phyloP scores from a whole-genome alignment of 2,797 vertebrate genomes.

The Centropyge bicolor region DNA sequence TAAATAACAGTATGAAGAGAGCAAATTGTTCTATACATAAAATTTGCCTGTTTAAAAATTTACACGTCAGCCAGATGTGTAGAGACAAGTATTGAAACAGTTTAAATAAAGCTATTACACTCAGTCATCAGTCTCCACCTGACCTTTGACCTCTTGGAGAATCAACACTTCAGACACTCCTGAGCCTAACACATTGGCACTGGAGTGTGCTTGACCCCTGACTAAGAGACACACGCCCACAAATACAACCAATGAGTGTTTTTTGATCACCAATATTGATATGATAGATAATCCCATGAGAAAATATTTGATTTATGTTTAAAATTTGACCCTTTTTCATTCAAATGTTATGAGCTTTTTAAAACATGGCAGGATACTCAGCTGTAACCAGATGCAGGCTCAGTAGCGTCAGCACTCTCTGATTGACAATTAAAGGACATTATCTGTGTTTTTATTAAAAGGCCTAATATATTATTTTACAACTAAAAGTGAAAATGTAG shows the following conservation, averaged over 20 bases:
- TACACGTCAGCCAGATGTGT: constrained; percentile 11
- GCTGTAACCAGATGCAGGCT: background rate
- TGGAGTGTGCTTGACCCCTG: constrained; percentile 66
- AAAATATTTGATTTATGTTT: background rate
- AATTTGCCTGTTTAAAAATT: background rate
- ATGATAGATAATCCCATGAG: background rate
- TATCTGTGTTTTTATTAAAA: background rate
- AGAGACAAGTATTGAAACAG: constrained; percentile 7
- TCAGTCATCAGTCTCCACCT: constrained; percentile 51
- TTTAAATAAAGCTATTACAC: constrained; percentile 26
- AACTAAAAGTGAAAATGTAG: background rate
- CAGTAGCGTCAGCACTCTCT: too few species aligned
- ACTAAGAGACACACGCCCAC: constrained; percentile 10
- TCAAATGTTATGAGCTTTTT: background rate
- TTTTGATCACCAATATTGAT: background rate
- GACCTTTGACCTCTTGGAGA: constrained; percentile 65
- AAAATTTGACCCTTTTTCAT: background rate
- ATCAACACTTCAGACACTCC: constrained; percentile 64
- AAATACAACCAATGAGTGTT: background rate
- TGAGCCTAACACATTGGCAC: constrained; percentile 52
- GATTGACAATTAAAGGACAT: background rate
- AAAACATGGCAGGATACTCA: background rate
- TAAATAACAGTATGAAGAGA: background rate
- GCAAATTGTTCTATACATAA: too few species aligned
- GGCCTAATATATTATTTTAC: background rate